Conservation (phyloP, 2,113 vertebrate genomes). For the Garra rufa region DNA sequence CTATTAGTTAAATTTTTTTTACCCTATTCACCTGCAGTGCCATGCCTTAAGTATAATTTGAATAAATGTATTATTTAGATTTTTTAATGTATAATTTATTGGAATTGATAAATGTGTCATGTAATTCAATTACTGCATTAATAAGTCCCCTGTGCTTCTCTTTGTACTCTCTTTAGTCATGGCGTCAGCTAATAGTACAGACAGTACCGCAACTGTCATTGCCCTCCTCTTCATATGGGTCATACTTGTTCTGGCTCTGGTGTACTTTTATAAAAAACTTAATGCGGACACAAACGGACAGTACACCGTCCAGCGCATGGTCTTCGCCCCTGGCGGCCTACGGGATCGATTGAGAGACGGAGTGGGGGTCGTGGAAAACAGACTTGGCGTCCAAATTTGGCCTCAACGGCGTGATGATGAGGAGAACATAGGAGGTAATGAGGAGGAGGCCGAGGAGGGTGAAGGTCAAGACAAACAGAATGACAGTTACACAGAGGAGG, state of each 20-base stretch:
- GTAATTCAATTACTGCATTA: background rate
- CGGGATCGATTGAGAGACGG: constrained; percentile 63
- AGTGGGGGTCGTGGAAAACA: constrained; percentile 42
- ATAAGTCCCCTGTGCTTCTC: background rate
- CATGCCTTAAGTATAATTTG: no score
- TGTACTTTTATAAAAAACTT: constrained; percentile 70
- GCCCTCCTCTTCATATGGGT: constrained; percentile 51
- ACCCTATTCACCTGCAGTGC: no score
- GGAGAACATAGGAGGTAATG: constrained; percentile 55
- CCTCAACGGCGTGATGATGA: constrained; percentile 47
- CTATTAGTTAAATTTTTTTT: no score
- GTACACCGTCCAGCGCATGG: constrained; percentile 65
- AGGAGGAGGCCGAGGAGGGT: constrained; percentile 45
- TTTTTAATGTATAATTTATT: background rate
- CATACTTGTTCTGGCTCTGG: constrained; percentile 53
- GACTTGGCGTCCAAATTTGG: constrained; percentile 60
- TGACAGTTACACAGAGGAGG: constrained; percentile 16
- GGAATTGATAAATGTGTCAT: background rate
- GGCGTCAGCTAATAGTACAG: fast-evolving
- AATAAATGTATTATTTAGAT: no score
- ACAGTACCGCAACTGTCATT: background rate
- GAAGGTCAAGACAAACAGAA: background rate
- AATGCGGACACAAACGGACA: constrained; percentile 67
- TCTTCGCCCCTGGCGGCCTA: constrained; percentile 68
- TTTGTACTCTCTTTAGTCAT: background rate